These are phyloP conservation scores for Acanthurus leucopareius DNA, from an alignment of 2,797 vertebrate genomes.

Conservation along the genomic window DNA sequence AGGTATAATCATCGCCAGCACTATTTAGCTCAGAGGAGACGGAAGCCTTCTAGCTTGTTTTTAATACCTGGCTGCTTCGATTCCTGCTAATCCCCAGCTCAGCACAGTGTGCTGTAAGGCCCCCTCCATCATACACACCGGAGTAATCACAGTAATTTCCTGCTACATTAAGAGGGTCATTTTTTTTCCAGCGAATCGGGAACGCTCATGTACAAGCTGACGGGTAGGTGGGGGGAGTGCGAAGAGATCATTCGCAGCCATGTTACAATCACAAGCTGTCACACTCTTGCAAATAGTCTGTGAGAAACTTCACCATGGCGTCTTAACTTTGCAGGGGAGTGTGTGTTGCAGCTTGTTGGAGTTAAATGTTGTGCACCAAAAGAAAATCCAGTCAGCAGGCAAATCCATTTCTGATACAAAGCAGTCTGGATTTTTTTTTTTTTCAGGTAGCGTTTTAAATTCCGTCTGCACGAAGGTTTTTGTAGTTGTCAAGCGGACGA, in stretches of 20 bases:
- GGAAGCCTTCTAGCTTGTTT: slow-evolving; percentile 65
- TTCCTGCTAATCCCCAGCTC: slow-evolving; percentile 70
- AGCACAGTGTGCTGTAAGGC: slow-evolving; percentile 37
- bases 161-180: slow-evolving; percentile 75
- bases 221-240: too few relatives aligned
- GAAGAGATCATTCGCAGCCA: slow-evolving; percentile 29
- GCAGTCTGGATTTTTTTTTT: slow-evolving; percentile 10
- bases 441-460: slow-evolving; percentile 14
- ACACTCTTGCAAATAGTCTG: slow-evolving; percentile 12
- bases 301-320: slow-evolving; percentile 12
- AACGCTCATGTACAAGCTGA: slow-evolving; percentile 29
- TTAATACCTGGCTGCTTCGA: slow-evolving; percentile 77
- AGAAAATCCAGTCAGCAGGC: slow-evolving; percentile 11
- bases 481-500: background rate
- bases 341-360: slow-evolving; percentile 12
- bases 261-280: slow-evolving; percentile 55
- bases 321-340: slow-evolving; percentile 43
- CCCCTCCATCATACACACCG: slow-evolving; percentile 62
- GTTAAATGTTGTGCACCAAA: slow-evolving; percentile 9
- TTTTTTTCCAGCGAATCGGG: slow-evolving; percentile 61
- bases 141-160: slow-evolving; percentile 84
- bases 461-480: background rate
- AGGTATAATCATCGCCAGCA: slow-evolving; percentile 73
- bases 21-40: slow-evolving; percentile 63
- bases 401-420: slow-evolving; percentile 3